These are phyloP conservation scores for Melanocharis versteri DNA, from an alignment of 2,113 vertebrate genomes.

Conservation along the genomic window DNA sequence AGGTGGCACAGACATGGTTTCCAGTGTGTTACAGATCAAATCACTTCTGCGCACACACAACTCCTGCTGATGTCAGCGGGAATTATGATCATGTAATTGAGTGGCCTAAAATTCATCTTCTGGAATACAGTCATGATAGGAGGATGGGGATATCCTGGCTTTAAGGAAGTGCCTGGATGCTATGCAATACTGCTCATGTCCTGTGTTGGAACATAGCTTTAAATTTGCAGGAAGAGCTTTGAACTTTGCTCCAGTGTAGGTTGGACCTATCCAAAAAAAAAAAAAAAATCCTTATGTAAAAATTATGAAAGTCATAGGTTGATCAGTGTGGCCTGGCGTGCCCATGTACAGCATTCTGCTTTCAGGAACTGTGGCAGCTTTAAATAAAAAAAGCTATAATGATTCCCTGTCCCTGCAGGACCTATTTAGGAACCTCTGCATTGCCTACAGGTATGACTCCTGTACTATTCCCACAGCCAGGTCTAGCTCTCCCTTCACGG, in stretches of 20 bases:
- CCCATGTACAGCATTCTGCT: not conserved
- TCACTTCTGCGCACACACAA: not conserved
- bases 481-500: not conserved
- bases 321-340: not conserved
- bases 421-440: not conserved
- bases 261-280: not conserved
- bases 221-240: not conserved
- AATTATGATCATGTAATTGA: not conserved
- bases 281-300: not conserved
- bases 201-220: not conserved
- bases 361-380: not conserved
- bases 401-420: not conserved
- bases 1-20: not conserved
- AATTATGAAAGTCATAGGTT: not conserved
- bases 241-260: not conserved
- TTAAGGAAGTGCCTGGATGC: constrained; percentile 1
- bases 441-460: not conserved
- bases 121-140: not conserved
- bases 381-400: not conserved
- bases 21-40: not conserved
- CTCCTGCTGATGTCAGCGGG: not conserved
- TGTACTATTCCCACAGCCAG: not conserved
- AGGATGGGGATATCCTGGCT: not conserved
- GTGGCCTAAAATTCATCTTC: not conserved
- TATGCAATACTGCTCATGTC: constrained; percentile 10